Conservation (phyloP, 1,140 invertebrate genomes). For the Pogonus chalceus region DNA sequence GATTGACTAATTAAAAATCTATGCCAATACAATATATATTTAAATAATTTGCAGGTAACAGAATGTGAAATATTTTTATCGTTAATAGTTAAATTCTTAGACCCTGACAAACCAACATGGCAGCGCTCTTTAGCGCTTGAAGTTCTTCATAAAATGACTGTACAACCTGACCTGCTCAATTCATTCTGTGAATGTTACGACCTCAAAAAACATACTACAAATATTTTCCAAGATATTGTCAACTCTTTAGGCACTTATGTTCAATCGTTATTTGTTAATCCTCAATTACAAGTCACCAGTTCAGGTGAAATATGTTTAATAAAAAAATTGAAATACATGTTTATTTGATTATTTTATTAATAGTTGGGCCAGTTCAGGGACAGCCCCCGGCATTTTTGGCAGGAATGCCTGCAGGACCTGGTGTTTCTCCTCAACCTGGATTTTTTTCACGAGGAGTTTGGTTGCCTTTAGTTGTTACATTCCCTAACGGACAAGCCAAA, state of each 20-base stretch:
- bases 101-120: slow-evolving; percentile 93
- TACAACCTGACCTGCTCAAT: slow-evolving; percentile 76
- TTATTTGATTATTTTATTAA: slow-evolving; percentile 2
- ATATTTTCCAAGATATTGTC: slow-evolving; percentile 91
- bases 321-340: slow-evolving; percentile 1
- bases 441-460: slow-evolving; percentile 89
- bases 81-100: slow-evolving; percentile 92
- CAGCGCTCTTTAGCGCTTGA: slow-evolving; percentile 89
- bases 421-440: slow-evolving; percentile 77
- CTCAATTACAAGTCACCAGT: slow-evolving; percentile 40
- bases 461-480: slow-evolving; percentile 75
- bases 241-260: slow-evolving; percentile 90
- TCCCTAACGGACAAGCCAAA: slow-evolving; percentile 77
- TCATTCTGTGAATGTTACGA: slow-evolving; percentile 93
- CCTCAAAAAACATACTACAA: slow-evolving; percentile 83
- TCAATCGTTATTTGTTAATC: slow-evolving; percentile 81
- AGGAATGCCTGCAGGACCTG: slow-evolving; percentile 56
- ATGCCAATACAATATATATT: slow-evolving; percentile 13
- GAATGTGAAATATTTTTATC: slow-evolving; percentile 98
- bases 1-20: slow-evolving; percentile 25
- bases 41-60: slow-evolving; percentile 58
- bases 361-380: slow-evolving; percentile 35
- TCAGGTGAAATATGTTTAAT: slow-evolving; percentile 31
- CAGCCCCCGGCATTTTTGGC: slow-evolving; percentile 55
- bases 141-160: slow-evolving; percentile 88